Evolutionary conservation across 2,113 vertebrate genomes (phyloP), one percentile per base, ranked within the genome.

Genomic region (Bostrychus sinensis): DNA sequence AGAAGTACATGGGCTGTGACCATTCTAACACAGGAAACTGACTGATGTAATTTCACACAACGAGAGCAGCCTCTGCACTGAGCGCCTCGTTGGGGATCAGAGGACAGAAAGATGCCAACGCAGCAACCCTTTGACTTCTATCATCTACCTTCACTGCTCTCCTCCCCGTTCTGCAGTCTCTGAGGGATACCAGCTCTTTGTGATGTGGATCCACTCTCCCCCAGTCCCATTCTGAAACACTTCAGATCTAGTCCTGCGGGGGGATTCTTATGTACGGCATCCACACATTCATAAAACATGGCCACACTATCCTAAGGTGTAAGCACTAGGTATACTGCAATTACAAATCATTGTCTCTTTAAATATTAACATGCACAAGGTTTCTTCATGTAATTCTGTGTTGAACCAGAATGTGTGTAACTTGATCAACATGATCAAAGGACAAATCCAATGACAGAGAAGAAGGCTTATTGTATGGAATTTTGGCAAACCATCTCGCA

Each of bases 161-260:
- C 38, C 20, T 9, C 57, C 58, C 48, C 17, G 0, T 63, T 48
- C 39, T 43, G 66, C 72, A 42, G 56, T 78, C 83, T 73, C 65
- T 62, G 38, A 45, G 72, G 81, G 77, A 71, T 72, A 58, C 60
- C 74, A 57, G 45, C 57, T 76, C 43, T 61, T 82, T 77, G 80
- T 65, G n/a, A 80, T 80, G 68, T 71, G 59, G 51, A 38, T 57
- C 42, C 34, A 6, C 28, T 13, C 56, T 22, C 23, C 17, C 64
- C 22, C 36, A 17, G 25, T 25, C 39, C 53, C 17, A 38, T 16
- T 41, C 55, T 22, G 25, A 43, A 55, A 51, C 61, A 72, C 66
- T 77, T 67, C 30, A 56, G 55, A 72, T 61, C 37, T 14, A 53
- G 45, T 67, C 65, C 56, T 73, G 58, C 19, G 2, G 8, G 50